Evolutionary conservation across 1,140 invertebrate genomes (phyloP).

Genomic region (Zaprionus africanus): DNA sequence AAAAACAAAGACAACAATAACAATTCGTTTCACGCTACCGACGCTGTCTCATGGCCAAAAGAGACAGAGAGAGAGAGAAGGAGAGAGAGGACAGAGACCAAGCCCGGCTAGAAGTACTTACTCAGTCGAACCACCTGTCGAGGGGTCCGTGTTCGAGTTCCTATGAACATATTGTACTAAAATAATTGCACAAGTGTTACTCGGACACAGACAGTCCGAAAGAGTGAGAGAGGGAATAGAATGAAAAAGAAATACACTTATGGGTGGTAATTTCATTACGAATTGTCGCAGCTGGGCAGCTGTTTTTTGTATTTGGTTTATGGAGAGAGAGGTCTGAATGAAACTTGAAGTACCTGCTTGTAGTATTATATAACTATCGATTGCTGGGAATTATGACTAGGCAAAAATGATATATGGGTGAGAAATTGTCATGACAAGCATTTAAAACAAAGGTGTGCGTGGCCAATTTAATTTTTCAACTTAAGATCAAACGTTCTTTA

Average conservation of each 20-base stretch:
- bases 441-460: conserved; percentile 3
- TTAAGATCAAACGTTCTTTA: not conserved
- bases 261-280: conserved; percentile 44
- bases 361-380: conserved; percentile 32
- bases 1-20: conserved; percentile 18
- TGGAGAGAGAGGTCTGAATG: conserved; percentile 12
- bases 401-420: conserved; percentile 9
- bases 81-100: conserved; percentile 14
- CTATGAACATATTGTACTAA: conserved; percentile 55
- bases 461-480: not conserved
- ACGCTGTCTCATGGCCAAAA: conserved; percentile 30
- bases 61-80: not conserved
- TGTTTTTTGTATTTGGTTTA: conserved; percentile 9
- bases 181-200: conserved; percentile 78
- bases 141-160: conserved; percentile 23
- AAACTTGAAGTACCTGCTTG: conserved; percentile 19
- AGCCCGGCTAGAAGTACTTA: conserved; percentile 8
- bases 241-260: not conserved
- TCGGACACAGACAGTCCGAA: conserved; percentile 36
- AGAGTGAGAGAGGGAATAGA: not conserved
- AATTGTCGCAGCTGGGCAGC: conserved; percentile 42
- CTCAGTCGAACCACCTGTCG: conserved; percentile 25
- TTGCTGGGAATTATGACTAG: conserved; percentile 35
- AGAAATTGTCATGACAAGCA: conserved; percentile 17
- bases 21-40: conserved; percentile 54